A percentile compares a stretch with the other conserved stretches of the same genome.
phyloP scores from a whole-genome alignment of 2,113 vertebrate species.

The Pterocles burchelli region DNA sequence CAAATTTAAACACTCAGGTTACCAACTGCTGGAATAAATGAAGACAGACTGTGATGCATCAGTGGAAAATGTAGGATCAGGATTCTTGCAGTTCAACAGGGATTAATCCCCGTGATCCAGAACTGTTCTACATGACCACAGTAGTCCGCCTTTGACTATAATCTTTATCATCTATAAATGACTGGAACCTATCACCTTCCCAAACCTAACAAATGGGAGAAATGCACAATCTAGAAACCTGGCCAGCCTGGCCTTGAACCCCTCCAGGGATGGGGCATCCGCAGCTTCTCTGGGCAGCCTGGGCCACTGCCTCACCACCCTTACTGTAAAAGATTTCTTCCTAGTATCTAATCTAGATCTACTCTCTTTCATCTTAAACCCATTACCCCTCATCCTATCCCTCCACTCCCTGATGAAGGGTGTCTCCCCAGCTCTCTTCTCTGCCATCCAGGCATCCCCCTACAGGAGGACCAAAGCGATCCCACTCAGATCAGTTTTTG shows the following conservation, averaged over 20 bases:
- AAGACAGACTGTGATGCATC: not conserved
- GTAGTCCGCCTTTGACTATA: not conserved
- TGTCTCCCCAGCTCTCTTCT: not conserved
- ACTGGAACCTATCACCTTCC: not conserved
- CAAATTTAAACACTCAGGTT: not conserved
- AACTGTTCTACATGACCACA: not conserved
- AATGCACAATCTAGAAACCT: not conserved
- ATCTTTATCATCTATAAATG: not conserved
- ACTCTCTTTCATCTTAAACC: too few species aligned
- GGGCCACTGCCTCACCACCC: too few species aligned
- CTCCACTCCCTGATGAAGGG: not conserved
- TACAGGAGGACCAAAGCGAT: not conserved
- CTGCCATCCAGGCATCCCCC: not conserved
- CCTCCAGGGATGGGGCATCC: too few species aligned
- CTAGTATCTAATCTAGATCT: too few species aligned
- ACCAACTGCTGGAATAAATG: not conserved
- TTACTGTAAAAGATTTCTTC: too few species aligned
- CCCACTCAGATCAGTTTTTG: not conserved
- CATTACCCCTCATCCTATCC: too few species aligned
- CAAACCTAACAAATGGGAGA: not conserved
- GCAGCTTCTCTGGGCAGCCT: too few species aligned
- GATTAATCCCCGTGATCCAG: not conserved
- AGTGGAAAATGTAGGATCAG: not conserved
- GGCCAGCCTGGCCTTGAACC: too few species aligned
- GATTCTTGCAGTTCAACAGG: not conserved